Percentiles rank a stretch among this genome's conserved stretches.
Evolutionary conservation across 2,888 invertebrate species (phyloP).

Genomic region (Sisyra terminalis): DNA sequence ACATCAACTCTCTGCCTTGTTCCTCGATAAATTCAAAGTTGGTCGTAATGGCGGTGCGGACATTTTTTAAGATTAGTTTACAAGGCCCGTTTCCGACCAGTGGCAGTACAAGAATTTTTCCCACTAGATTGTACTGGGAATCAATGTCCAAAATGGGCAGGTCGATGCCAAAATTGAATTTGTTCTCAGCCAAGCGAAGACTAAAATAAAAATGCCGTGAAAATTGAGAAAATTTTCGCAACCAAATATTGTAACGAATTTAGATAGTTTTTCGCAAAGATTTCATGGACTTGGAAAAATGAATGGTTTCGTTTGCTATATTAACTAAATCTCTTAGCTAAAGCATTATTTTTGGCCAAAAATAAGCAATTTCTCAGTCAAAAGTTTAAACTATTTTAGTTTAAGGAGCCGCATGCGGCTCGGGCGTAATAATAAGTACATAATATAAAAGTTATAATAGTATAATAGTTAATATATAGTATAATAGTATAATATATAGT

Average conservation of each 20-base stretch:
- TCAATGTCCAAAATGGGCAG: constrained; percentile 36
- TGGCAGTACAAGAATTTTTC: constrained; percentile 38
- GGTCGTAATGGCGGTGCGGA: constrained; percentile 33
- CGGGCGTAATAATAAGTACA: too few species aligned
- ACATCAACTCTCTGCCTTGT: constrained; percentile 26
- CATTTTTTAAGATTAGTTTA: constrained; percentile 32
- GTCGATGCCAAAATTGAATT: constrained; percentile 34
- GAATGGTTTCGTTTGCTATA: too few species aligned
- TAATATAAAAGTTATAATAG: too few species aligned
- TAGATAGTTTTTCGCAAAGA: too few species aligned
- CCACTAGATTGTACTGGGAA: constrained; percentile 38
- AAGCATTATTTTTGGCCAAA: too few species aligned
- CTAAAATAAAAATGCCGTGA: constrained; percentile 20
- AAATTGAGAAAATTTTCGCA: neutral
- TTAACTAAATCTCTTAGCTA: too few species aligned
- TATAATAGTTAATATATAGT: too few species aligned
- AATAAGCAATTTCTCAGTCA: too few species aligned
- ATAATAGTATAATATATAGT: too few species aligned
- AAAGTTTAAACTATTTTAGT: too few species aligned
- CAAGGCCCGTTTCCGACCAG: constrained; percentile 38
- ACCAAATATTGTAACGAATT: neutral
- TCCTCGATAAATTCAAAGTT: constrained; percentile 29
- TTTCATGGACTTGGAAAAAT: too few species aligned
- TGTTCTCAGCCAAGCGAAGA: constrained; percentile 30
- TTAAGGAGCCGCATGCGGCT: too few species aligned